Percentiles rank a stretch among this genome's conserved stretches.
Conservation (phyloP, 2,113 vertebrate genomes). For the Pterophyllum scalare region DNA sequence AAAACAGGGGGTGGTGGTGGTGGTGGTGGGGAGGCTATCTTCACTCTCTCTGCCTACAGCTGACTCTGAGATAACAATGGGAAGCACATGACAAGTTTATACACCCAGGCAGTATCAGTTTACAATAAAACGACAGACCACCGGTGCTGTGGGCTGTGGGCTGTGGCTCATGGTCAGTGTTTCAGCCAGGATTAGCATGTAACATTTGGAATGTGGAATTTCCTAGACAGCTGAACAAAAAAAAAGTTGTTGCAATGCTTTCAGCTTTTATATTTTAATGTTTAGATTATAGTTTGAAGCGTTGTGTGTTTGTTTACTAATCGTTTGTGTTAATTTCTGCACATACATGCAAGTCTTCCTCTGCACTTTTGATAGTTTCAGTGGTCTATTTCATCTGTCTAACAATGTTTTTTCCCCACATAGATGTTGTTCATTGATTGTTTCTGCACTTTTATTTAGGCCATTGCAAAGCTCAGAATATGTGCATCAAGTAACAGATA, state of each 20-base stretch:
- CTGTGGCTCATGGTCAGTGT: slow-evolving; percentile 27
- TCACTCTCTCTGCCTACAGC: slow-evolving; percentile 7
- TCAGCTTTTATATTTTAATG: background rate
- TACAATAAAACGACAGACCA: slow-evolving; percentile 50
- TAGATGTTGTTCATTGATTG: background rate
- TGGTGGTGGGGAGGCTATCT: background rate
- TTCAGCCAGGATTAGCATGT: slow-evolving; percentile 14
- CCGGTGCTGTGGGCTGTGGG: slow-evolving; percentile 23
- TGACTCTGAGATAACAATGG: slow-evolving; percentile 37
- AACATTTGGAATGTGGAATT: slow-evolving; percentile 10
- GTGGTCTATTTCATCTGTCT: background rate
- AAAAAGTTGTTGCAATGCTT: background rate
- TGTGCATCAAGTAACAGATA: background rate
- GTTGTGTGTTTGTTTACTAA: background rate
- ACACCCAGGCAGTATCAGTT: slow-evolving; percentile 51
- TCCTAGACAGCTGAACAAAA: slow-evolving; percentile 3
- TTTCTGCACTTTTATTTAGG: slow-evolving; percentile 1
- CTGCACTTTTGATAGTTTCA: background rate
- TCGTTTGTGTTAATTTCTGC: background rate
- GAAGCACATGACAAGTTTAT: slow-evolving; percentile 53
- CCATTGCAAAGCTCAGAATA: background rate
- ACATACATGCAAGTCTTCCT: background rate
- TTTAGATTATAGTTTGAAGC: background rate
- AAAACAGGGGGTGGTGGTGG: background rate
- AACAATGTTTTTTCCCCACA: background rate